Percentiles rank a stretch among this genome's conserved stretches.
These are phyloP conservation scores for Paraescarpia echinospica DNA, from an alignment of 1,140 invertebrate genomes.

Conservation along the genomic window DNA sequence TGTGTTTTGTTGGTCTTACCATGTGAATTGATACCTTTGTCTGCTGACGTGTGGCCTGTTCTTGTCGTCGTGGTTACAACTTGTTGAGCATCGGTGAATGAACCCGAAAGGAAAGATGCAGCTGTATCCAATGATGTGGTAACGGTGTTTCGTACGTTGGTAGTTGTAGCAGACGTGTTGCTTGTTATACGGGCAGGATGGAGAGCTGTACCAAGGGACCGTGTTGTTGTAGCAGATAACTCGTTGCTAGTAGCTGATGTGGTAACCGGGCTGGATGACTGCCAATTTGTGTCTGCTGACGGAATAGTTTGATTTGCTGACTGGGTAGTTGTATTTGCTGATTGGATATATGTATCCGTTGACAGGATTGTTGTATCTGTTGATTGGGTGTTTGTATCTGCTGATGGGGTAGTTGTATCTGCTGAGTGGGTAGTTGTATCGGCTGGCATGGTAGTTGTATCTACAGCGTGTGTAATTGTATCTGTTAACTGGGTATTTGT, in stretches of 20 bases:
- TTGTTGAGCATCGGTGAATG: background rate
- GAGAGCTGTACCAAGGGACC: background rate
- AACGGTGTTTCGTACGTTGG: background rate
- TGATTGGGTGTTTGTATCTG: background rate
- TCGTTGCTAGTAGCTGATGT: background rate
- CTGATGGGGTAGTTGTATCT: background rate
- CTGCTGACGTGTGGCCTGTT: background rate
- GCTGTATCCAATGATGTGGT: background rate
- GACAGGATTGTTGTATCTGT: background rate
- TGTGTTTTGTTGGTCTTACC: background rate
- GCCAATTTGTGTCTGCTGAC: background rate
- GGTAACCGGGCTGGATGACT: background rate
- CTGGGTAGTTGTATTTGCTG: background rate
- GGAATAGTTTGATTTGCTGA: background rate
- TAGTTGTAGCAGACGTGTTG: background rate
- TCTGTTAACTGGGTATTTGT: background rate
- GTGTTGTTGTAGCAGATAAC: background rate
- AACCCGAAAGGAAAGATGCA: background rate
- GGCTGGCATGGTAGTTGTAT: background rate
- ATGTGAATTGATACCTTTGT: background rate
- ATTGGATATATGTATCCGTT: background rate
- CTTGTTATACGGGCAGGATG: background rate
- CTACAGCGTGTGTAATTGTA: background rate
- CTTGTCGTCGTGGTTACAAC: background rate
- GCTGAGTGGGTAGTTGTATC: background rate